phyloP scores from a whole-genome alignment of 2,113 vertebrate species.

The Apaloderma vittatum region DNA sequence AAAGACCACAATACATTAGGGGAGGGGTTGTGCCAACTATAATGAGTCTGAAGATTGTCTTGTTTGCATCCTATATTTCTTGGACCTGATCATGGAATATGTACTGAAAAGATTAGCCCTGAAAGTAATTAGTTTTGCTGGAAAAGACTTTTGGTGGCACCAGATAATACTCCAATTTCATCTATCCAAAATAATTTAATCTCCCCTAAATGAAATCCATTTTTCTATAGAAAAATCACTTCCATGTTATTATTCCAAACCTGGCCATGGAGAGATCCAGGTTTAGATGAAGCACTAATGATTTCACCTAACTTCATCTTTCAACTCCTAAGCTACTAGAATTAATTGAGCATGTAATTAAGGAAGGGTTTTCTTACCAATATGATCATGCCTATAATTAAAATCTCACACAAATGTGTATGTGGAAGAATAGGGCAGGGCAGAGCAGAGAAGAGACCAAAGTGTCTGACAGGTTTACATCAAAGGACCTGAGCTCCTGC shows the following conservation, averaged over 20 bases:
- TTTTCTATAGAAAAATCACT: conserved; percentile 32
- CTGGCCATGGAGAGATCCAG: neutral
- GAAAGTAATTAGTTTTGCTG: conserved; percentile 12
- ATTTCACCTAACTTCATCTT: conserved; percentile 47
- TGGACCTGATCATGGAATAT: neutral
- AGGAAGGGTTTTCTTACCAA: conserved; percentile 65
- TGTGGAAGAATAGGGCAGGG: conserved; percentile 44
- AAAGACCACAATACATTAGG: neutral
- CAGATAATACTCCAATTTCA: conserved; percentile 22
- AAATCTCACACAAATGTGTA: conserved; percentile 51
- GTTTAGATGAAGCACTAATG: conserved; percentile 36
- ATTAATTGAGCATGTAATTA: conserved; percentile 72
- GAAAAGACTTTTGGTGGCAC: conserved; percentile 7
- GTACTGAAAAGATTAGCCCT: conserved; percentile 21
- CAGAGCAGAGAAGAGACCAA: conserved; percentile 10
- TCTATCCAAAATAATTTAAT: conserved; percentile 46
- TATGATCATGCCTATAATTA: conserved; percentile 63
- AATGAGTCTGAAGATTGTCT: neutral
- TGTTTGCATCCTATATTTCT: neutral
- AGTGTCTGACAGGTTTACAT: conserved; percentile 62
- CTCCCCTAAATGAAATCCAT: conserved; percentile 43
- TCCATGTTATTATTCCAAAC: conserved; percentile 1
- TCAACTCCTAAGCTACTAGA: conserved; percentile 33
- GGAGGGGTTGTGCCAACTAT: neutral
- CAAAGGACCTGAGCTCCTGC: conserved; percentile 49